Evolutionary conservation across 2,888 invertebrate species (phyloP).

Genomic region (Folsomia candida): DNA sequence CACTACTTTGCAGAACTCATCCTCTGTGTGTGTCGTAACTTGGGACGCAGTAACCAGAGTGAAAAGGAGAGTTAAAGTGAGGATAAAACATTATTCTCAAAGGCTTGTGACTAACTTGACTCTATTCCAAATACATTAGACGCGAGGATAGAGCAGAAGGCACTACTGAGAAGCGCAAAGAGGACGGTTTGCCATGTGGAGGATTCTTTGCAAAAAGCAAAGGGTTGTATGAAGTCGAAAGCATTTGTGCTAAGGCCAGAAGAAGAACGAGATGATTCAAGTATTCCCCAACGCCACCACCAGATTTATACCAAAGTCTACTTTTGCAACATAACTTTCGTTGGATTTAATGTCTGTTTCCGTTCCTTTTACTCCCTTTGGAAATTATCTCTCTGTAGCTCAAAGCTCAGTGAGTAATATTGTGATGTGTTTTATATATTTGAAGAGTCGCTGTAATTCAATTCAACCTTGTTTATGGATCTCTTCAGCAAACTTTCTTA

Average conservation of each 20-base stretch:
- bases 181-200: not conserved
- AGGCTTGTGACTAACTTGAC: conserved; percentile 13
- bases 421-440: not conserved
- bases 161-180: not conserved
- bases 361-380: not conserved
- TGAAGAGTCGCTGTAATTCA: not conserved
- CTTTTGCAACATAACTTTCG: conserved; percentile 18
- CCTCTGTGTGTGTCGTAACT: no score
- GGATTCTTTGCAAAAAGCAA: not conserved
- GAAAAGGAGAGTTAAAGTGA: not conserved
- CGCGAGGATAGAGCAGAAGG: not conserved
- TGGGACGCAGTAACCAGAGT: no score
- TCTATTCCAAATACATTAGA: conserved; percentile 16
- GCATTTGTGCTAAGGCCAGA: no score
- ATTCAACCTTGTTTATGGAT: not conserved
- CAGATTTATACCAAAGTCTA: conserved; percentile 16
- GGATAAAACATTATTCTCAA: conserved; percentile 5
- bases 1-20: no score
- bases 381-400: no score
- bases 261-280: not conserved
- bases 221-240: no score
- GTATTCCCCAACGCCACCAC: conserved; percentile 2
- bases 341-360: conserved; percentile 20
- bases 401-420: not conserved
- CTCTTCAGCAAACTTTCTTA: not conserved